Evolutionary conservation across 2,797 vertebrate genomes (phyloP).

Genomic region (Myotis myotis): DNA sequence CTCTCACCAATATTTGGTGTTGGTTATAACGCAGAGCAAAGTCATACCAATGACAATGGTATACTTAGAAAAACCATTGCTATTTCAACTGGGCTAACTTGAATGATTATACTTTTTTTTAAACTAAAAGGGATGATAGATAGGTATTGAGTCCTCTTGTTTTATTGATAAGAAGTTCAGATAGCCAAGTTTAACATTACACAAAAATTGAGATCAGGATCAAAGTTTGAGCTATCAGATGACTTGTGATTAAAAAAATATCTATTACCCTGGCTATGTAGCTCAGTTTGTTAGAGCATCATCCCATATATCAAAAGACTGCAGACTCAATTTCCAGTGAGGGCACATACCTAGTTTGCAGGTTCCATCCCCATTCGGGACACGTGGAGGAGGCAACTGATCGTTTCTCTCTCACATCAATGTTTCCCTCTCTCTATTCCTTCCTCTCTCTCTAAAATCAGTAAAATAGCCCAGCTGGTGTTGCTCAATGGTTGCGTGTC

Average conservation of each 20-base stretch:
- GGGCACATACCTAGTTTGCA: neutral
- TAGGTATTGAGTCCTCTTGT: neutral
- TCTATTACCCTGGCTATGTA: neutral
- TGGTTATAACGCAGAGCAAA: neutral
- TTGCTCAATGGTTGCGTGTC: no score
- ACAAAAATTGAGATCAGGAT: neutral
- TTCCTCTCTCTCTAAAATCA: neutral
- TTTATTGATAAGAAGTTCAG: constrained; percentile 18
- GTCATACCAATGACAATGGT: neutral
- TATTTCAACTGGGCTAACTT: neutral
- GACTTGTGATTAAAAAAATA: neutral
- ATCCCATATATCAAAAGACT: neutral
- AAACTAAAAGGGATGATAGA: neutral
- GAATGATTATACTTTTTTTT: neutral
- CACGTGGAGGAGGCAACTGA: neutral
- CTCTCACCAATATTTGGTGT: neutral
- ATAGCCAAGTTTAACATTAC: neutral
- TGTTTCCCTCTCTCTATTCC: neutral
- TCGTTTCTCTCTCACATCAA: neutral
- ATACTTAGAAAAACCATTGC: constrained; percentile 20
- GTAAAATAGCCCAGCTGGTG: neutral
- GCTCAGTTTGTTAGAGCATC: neutral
- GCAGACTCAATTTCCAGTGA: neutral
- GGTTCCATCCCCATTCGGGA: neutral
- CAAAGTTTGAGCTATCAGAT: neutral